phyloP scores from a whole-genome alignment of 2,113 vertebrate species.

The Centropus unirufus region DNA sequence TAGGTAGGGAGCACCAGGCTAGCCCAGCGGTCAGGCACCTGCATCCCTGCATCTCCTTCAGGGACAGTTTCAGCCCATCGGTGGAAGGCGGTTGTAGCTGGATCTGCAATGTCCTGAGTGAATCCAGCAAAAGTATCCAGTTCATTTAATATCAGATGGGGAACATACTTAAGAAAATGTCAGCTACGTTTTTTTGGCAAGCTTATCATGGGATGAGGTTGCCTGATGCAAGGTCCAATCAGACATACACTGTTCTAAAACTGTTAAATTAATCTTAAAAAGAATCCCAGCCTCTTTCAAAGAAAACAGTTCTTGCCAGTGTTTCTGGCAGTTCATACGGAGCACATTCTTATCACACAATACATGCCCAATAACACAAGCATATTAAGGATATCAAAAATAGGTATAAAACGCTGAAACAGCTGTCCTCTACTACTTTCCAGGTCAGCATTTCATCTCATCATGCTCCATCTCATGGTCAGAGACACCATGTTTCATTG shows the following conservation, averaged over 20 bases:
- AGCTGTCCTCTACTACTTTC: background rate
- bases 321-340: background rate
- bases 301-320: background rate
- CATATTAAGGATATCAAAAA: background rate
- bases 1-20: background rate
- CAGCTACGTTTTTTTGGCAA: background rate
- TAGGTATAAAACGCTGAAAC: background rate
- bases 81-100: background rate
- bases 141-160: background rate
- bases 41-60: background rate
- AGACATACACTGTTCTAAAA: background rate
- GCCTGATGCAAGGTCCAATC: background rate
- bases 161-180: background rate
- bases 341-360: background rate
- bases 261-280: background rate
- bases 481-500: rapidly evolving
- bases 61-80: background rate
- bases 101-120: background rate
- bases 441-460: background rate
- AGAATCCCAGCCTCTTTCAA: background rate
- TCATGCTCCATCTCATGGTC: background rate
- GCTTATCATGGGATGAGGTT: background rate
- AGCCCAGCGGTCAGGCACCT: no score
- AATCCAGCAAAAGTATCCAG: background rate
- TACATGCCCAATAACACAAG: background rate